Evolutionary conservation across 2,113 vertebrate species (phyloP), one percentile per base, ranked within the genome.

Genomic region (Ceratotherium simum): DNA sequence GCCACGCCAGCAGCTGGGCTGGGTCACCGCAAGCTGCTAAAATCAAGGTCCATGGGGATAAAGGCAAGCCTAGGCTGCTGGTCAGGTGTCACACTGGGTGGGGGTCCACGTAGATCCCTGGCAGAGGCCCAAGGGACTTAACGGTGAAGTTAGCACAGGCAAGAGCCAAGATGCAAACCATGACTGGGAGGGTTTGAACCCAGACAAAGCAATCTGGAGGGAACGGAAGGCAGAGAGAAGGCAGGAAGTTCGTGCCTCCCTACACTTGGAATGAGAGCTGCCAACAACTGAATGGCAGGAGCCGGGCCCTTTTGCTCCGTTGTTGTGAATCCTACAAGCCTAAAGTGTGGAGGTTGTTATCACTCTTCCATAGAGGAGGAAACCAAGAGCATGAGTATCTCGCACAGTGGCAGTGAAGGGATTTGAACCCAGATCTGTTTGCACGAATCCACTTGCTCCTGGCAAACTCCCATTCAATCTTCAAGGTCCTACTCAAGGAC

Each of bases 241-340:
- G 75, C 16, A 56, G 51, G 79, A 87, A 25, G n/a, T 3, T 8
- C 75, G 36, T 12, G 16, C 12, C 11, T 21, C 9, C 33, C 17
- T 8, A 11, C 8, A 2, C 48, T 17, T 64, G 72, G 48, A n/a
- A 29, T 11, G 27, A 79, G 70, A 75, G 10, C 79, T 65, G 5
- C 36, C 25, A 62, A 62, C 11, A 0, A 31, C 36, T 7, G n/a
- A 70, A 42, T 3, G 13, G 65, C 76, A 20, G 33, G 64, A 16
- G 3, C 36, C 17, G 0, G 17, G 10, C 8, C 5, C 79, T n/a
- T n/a, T 9, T 14, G 46, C 39, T 60, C 29, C 16, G 12, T 8
- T 23, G 14, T 8, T 73, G 17, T 20, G 58, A 93, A 46, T 6
- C 39, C 58, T 14, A 1, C 11, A 62, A 25, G 29, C 31, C 20